Evolutionary conservation across 2,113 vertebrate species (phyloP).

Genomic region (Austrofundulus limnaeus): DNA sequence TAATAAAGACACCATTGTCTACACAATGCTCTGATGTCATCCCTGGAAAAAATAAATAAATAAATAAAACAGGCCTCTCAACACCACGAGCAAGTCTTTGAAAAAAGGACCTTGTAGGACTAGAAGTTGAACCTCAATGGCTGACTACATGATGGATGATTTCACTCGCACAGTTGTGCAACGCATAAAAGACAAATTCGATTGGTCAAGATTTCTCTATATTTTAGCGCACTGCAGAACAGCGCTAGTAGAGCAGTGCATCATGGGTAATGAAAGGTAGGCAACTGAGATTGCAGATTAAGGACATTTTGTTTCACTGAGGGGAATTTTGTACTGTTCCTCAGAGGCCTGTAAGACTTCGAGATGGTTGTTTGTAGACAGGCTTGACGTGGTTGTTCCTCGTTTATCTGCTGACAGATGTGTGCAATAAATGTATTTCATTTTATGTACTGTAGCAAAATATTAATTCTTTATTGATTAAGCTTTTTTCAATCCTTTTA

Average conservation of each 20-base stretch:
- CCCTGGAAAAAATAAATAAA: too few relatives aligned
- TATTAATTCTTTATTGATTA: too few relatives aligned
- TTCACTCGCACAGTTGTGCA: constrained; percentile 56
- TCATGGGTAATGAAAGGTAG: constrained; percentile 61
- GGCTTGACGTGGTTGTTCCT: constrained; percentile 21
- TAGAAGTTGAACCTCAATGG: constrained; percentile 53
- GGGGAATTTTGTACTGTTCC: constrained; percentile 27
- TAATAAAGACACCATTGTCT: constrained; percentile 34
- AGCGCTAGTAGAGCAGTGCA: constrained; percentile 54
- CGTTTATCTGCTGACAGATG: constrained; percentile 2
- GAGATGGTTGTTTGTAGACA: neutral
- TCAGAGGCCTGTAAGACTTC: constrained; percentile 10
- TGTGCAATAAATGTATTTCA: neutral
- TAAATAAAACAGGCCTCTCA: constrained; percentile 12
- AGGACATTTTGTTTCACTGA: constrained; percentile 43
- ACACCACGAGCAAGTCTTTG: constrained; percentile 16
- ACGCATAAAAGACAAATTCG: constrained; percentile 55
- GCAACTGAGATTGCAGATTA: constrained; percentile 54
- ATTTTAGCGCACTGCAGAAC: constrained; percentile 72
- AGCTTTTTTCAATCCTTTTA: too few relatives aligned
- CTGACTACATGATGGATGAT: constrained; percentile 68
- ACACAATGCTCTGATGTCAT: constrained; percentile 31
- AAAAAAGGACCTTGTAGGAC: constrained; percentile 34
- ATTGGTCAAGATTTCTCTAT: constrained; percentile 64
- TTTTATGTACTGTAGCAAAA: neutral